Base-by-base conservation (phyloP, 2,113 vertebrate species). In the Gymnocephalus cernua region DNA sequence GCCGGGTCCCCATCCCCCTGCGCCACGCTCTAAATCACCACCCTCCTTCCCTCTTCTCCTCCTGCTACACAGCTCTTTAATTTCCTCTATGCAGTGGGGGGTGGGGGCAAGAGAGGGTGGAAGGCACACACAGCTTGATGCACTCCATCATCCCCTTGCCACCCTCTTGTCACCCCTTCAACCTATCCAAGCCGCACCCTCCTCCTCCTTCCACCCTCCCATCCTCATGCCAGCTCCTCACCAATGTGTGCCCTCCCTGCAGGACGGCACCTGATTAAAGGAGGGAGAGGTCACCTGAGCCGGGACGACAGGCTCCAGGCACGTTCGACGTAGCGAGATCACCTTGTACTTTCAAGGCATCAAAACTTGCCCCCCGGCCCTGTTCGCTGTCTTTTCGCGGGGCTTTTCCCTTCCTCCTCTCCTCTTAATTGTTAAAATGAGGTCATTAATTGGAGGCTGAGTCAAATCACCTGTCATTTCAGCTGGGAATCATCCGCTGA, bases 371-470 rank as follows among this genome's bases (percentile, higher is more conserved):
- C 79, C 64, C 32, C 66, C 8, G 58, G 70, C 77, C 57, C 48
- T 23, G 6, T 27, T 76, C 0, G 11, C 19, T 70, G 74, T 81
- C 82, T 69, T 66, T 82, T 78, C 19, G 10, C 3, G 44, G 87
- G 91, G 89, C 74, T 90, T 90, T 85, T 85, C 65, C 66, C 79
- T 78, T 91, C 86, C 87, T 91, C 86, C 89, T 88, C 90, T 72
- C 57, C 88, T 91, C 92, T 92, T 95, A 94, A 95, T 95, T 95
- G 94, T 95, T 95, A 85, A 94, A 95, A 95, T 90, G 81, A 92
- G 93, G 90, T 94, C 92, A 94, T 93, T 95, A 95, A 95, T 94
- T 94, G 89, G 79, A 94, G 93, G 72, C 83, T 90, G 83, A 93
- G 89, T 92, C 89, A 90, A 94, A 94, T 94, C 93, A 95, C 92